phyloP scores from a whole-genome alignment of 2,888 invertebrate genomes.

The Drosophila hamatofila region DNA sequence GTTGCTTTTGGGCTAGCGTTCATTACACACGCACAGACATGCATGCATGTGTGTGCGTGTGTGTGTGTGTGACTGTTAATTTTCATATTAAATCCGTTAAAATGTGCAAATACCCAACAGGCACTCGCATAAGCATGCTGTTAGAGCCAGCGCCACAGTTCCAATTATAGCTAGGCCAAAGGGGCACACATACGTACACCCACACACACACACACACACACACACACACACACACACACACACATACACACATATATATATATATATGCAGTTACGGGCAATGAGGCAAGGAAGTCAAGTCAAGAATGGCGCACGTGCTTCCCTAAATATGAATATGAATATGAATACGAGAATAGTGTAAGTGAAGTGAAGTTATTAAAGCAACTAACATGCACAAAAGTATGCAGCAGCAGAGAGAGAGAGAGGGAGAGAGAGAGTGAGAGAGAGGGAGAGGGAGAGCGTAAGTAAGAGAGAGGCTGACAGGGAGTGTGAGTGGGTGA shows the following conservation, averaged over 20 bases:
- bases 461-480: background rate
- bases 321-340: conserved; percentile 53
- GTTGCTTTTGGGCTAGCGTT: conserved; percentile 48
- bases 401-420: conserved; percentile 10
- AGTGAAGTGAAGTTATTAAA: conserved; percentile 77
- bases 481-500: background rate
- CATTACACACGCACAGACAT: conserved; percentile 52
- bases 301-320: conserved; percentile 52
- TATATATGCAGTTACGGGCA: conserved; percentile 6
- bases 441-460: background rate
- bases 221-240: conserved; percentile 3
- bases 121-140: conserved; percentile 46
- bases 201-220: too few relatives aligned
- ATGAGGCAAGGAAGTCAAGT: conserved; percentile 42
- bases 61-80: conserved; percentile 64
- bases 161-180: conserved; percentile 20
- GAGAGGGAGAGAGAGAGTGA: background rate
- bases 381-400: conserved; percentile 52
- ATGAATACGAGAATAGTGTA: conserved; percentile 66
- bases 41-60: conserved; percentile 14
- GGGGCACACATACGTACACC: conserved; percentile 22
- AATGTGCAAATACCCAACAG: conserved; percentile 78
- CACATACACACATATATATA: background rate
- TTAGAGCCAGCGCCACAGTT: conserved; percentile 17
- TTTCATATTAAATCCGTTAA: conserved; percentile 80